Evolutionary conservation across 2,113 vertebrate genomes (phyloP).

Genomic region (Centropus unirufus): DNA sequence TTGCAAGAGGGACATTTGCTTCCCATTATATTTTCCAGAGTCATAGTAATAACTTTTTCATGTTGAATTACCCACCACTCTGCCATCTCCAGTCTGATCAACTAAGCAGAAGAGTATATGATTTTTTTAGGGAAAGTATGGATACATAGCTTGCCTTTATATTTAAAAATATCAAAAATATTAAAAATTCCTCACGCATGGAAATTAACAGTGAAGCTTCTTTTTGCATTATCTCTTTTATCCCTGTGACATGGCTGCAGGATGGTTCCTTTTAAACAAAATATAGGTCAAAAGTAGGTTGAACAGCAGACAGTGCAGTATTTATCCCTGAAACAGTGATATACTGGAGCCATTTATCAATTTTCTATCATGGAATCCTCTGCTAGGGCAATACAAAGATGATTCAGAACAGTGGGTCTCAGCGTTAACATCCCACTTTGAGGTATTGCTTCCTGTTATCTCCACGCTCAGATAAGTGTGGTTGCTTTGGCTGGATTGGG

Average conservation of each 20-base stretch:
- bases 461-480: not conserved
- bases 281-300: not conserved
- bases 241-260: not conserved
- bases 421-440: not conserved
- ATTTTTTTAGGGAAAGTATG: not conserved
- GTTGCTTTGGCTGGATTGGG: not conserved
- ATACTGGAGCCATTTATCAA: not conserved
- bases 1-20: not conserved
- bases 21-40: not conserved
- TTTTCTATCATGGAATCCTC: not conserved
- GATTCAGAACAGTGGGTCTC: not conserved
- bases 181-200: not conserved
- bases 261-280: not conserved
- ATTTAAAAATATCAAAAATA: no score
- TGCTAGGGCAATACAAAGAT: not conserved
- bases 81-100: not conserved
- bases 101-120: not conserved
- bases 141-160: not conserved
- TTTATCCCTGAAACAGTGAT: not conserved
- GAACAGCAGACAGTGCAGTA: not conserved
- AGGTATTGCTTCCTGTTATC: conserved; percentile 1
- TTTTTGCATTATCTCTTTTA: not conserved
- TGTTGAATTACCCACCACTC: not conserved
- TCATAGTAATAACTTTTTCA: not conserved
- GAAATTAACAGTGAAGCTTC: not conserved